Evolutionary conservation across 53 echinoderm and acorn worm species (phyloP).

Genomic region (Temnopleurus reevesii): DNA sequence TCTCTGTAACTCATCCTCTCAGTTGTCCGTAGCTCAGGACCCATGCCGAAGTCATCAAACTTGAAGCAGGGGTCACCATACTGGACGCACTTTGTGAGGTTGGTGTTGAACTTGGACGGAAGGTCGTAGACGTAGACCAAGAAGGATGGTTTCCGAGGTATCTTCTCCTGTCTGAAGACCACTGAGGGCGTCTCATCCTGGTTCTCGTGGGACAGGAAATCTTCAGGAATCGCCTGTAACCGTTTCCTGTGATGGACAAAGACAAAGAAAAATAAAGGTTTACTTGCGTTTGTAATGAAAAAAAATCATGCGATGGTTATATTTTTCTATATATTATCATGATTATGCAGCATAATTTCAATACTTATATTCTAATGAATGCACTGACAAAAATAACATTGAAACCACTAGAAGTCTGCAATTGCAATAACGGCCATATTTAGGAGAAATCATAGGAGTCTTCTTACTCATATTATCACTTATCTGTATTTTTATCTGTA

Average conservation of each 20-base stretch:
- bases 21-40: slow-evolving; percentile 67
- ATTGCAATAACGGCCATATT: too few species aligned
- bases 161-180: not conserved
- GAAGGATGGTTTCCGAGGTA: slow-evolving; percentile 63
- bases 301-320: too few species aligned
- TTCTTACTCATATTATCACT: too few species aligned
- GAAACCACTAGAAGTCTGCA: too few species aligned
- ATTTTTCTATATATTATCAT: too few species aligned
- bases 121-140: slow-evolving; percentile 84
- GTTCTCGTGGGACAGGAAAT: slow-evolving; percentile 24
- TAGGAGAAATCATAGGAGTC: too few species aligned
- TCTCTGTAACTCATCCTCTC: slow-evolving; percentile 69
- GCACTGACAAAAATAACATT: too few species aligned
- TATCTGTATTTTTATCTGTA: too few species aligned
- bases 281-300: too few species aligned
- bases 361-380: too few species aligned
- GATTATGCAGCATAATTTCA: too few species aligned
- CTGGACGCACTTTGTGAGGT: slow-evolving; percentile 71
- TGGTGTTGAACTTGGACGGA: slow-evolving; percentile 79
- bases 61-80: slow-evolving; percentile 67
- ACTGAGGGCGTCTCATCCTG: not conserved
- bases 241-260: slow-evolving; percentile 17
- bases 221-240: slow-evolving; percentile 47
- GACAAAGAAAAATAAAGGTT: not conserved
- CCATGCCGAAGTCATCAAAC: slow-evolving; percentile 68